phyloP scores from a whole-genome alignment of 2,797 vertebrate genomes.

The Acanthis flammea region DNA sequence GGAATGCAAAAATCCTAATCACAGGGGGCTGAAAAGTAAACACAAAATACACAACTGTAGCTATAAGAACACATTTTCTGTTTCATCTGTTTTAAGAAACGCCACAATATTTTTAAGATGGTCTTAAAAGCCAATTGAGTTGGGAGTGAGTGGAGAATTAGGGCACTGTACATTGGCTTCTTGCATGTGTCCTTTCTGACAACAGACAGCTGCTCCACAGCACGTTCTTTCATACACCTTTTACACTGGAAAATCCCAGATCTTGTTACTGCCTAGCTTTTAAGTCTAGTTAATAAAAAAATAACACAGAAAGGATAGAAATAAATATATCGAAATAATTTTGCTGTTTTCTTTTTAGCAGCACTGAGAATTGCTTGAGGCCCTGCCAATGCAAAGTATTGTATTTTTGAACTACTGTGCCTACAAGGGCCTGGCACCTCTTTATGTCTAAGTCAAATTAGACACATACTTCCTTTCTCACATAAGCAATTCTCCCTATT shows the following conservation, averaged over 20 bases:
- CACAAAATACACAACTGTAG: not conserved
- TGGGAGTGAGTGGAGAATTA: not conserved
- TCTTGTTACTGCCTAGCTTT: not conserved
- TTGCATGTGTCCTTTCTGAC: not conserved
- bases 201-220: not conserved
- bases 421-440: not conserved
- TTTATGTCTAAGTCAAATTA: not conserved
- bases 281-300: not conserved
- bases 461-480: not conserved
- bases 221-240: not conserved
- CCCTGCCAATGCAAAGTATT: not conserved
- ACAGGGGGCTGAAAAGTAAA: not conserved
- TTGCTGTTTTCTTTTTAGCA: not conserved
- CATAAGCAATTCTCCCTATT: not conserved
- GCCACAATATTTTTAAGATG: not conserved
- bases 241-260: not conserved
- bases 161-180: not conserved
- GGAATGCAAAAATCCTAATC: not conserved
- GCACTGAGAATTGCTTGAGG: not conserved
- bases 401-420: not conserved
- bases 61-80: not conserved
- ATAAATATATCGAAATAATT: not conserved
- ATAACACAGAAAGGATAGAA: not conserved
- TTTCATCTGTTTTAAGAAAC: not conserved
- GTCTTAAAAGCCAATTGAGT: not conserved